Evolutionary conservation across 2,113 vertebrate species (phyloP).

Genomic region (Cinclus cinclus): DNA sequence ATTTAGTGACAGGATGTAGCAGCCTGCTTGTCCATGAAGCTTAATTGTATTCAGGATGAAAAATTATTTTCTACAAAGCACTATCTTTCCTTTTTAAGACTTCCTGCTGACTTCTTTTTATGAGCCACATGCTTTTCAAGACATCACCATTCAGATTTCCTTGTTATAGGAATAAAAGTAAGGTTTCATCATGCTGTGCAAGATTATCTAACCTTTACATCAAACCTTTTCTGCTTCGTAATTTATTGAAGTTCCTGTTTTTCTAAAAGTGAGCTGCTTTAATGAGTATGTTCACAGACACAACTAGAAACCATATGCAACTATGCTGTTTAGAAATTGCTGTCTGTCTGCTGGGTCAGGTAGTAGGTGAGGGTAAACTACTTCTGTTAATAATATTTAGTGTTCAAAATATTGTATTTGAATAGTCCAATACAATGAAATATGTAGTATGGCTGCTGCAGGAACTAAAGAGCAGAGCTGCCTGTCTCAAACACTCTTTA

Average conservation of each 20-base stretch:
- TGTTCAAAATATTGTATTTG: constrained; percentile 3
- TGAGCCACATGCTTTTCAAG: constrained; percentile 71
- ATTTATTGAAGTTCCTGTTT: constrained; percentile 58
- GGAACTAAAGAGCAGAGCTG: background rate
- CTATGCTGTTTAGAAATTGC: constrained; percentile 35
- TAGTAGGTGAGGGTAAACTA: constrained; percentile 7
- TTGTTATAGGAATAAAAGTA: constrained; percentile 62
- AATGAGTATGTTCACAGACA: constrained; percentile 65
- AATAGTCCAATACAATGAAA: constrained; percentile 10
- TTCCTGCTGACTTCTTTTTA: constrained; percentile 73
- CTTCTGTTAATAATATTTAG: constrained; percentile 22
- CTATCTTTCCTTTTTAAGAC: constrained; percentile 66
- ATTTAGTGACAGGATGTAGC: constrained; percentile 74
- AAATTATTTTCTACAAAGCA: constrained; percentile 71
- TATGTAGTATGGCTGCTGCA: background rate
- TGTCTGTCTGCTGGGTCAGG: constrained; percentile 14
- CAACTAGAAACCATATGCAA: constrained; percentile 48
- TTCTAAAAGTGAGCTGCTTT: constrained; percentile 48
- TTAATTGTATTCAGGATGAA: constrained; percentile 74
- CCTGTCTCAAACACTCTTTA: background rate
- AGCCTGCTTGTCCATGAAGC: constrained; percentile 63
- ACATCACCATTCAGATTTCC: constrained; percentile 65
- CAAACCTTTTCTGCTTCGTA: constrained; percentile 50
- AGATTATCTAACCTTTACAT: constrained; percentile 71
- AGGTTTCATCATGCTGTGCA: constrained; percentile 54